Conservation (phyloP, 2,797 vertebrate genomes). For the Ispidina picta region DNA sequence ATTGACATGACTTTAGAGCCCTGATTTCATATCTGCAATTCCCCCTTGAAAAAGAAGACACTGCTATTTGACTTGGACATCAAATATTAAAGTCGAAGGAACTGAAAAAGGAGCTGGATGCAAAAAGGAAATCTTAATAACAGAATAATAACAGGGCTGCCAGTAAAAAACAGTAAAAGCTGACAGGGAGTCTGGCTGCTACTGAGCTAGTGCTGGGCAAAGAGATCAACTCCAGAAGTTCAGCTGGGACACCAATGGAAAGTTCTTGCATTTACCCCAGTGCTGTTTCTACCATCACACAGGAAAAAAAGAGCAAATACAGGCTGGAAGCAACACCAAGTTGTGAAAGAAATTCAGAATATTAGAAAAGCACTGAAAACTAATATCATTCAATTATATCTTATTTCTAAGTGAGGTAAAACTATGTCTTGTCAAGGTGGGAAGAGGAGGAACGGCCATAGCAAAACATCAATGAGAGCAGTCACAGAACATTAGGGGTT, state of each 20-base stretch:
- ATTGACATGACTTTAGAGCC: neutral
- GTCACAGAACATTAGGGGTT: too few species aligned
- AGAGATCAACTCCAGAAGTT: neutral
- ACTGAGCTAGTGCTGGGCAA: neutral
- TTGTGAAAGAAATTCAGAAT: neutral
- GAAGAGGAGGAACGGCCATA: neutral
- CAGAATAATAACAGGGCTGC: neutral
- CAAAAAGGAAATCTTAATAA: neutral
- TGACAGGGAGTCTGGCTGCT: neutral
- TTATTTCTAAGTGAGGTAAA: slow-evolving; percentile 5
- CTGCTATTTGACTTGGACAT: neutral
- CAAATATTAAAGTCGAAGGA: neutral
- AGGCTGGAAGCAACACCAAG: neutral
- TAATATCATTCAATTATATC: neutral
- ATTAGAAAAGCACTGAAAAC: slow-evolving; percentile 10
- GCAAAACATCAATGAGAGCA: neutral
- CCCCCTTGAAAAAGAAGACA: neutral
- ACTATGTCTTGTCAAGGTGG: neutral
- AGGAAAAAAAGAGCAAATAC: neutral
- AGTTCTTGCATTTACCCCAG: neutral
- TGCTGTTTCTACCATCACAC: neutral
- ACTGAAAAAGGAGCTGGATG: neutral
- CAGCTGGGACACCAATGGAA: neutral
- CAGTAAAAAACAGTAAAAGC: neutral
- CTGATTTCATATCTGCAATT: neutral